phyloP scores from a whole-genome alignment of 2,797 vertebrate genomes.

The Hylomyscus alleni region DNA sequence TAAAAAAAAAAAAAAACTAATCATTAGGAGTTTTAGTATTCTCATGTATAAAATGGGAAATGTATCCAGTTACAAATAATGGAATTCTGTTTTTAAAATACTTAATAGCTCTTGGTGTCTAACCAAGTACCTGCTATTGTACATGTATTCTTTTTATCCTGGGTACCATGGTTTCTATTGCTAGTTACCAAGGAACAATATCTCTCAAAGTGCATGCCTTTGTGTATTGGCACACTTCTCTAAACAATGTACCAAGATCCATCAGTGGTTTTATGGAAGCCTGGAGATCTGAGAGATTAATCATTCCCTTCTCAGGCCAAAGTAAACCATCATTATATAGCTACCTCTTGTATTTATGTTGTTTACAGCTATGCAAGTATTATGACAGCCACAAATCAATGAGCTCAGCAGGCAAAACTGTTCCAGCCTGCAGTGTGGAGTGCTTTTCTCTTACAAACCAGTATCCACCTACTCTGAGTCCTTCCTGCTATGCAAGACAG shows the following conservation, averaged over 20 bases:
- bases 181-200: background rate
- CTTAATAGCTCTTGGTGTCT: background rate
- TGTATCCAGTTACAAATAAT: background rate
- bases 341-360: conserved; percentile 58
- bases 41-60: background rate
- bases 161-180: background rate
- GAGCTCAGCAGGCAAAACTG: background rate
- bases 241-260: conserved; percentile 2
- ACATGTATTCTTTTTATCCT: background rate
- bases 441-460: background rate
- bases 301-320: background rate
- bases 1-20: background rate
- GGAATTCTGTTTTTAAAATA: background rate
- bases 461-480: background rate
- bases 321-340: conserved; percentile 31
- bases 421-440: background rate
- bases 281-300: background rate
- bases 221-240: background rate
- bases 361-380: conserved; percentile 4
- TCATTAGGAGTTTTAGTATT: background rate
- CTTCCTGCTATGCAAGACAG: background rate
- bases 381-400: background rate
- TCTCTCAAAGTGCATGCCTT: background rate
- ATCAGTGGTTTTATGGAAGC: background rate
- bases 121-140: background rate